Evolutionary conservation across 2,888 invertebrate species (phyloP).

Genomic region (Drosophila quasianomalipes): DNA sequence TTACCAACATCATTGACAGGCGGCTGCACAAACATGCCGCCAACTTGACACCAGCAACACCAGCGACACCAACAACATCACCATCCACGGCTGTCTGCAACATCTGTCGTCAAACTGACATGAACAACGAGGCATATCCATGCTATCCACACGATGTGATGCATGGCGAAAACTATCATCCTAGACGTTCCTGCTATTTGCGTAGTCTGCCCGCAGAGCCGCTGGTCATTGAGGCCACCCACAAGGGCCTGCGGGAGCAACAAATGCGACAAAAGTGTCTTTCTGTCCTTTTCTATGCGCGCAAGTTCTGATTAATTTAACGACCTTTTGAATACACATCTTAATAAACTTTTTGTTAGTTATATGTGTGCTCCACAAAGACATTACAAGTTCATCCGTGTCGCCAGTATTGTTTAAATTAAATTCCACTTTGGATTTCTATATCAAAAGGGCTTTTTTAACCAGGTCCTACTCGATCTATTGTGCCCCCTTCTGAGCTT

Average conservation of each 20-base stretch:
- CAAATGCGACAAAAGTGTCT: constrained; percentile 28
- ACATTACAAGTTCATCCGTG: background rate
- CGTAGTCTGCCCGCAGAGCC: constrained; percentile 45
- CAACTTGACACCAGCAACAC: background rate
- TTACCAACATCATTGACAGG: background rate
- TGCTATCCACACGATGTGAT: constrained; percentile 1
- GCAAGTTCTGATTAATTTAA: constrained; percentile 1
- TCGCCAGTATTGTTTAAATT: background rate
- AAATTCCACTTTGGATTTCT: background rate
- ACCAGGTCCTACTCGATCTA: too few relatives aligned
- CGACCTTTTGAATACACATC: background rate
- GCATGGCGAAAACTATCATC: constrained; percentile 3
- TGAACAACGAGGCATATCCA: background rate
- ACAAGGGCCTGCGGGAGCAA: constrained; percentile 30
- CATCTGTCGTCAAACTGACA: background rate
- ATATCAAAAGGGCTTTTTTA: too few relatives aligned
- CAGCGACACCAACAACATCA: background rate
- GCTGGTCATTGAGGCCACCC: constrained; percentile 40
- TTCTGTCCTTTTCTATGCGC: constrained; percentile 42
- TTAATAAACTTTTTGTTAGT: background rate
- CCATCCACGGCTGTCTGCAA: background rate
- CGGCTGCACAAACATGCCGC: background rate
- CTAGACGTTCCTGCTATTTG: constrained; percentile 35
- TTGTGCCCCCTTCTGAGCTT: too few relatives aligned
- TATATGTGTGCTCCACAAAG: background rate